Conservation (phyloP, 2,888 invertebrate genomes). For the Lissocephala sabroskyi region DNA sequence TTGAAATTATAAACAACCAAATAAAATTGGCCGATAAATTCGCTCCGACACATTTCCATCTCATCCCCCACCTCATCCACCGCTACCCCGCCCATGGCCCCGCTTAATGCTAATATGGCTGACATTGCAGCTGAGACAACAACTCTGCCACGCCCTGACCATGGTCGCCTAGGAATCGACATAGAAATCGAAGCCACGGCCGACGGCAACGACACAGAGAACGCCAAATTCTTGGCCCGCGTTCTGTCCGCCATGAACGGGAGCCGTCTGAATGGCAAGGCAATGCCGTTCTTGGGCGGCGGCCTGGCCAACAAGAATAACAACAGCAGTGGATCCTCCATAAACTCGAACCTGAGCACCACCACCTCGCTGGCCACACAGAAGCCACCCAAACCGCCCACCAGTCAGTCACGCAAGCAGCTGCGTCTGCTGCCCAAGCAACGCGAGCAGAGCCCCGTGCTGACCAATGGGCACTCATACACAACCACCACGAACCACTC, state of each 20-base stretch:
- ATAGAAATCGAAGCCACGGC: too few species aligned
- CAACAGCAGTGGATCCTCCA: slow-evolving; percentile 35
- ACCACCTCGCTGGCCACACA: slow-evolving; percentile 19
- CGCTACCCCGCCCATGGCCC: slow-evolving; percentile 45
- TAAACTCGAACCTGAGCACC: slow-evolving; percentile 35
- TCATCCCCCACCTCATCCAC: background rate
- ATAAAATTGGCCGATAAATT: slow-evolving; percentile 20
- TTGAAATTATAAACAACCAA: background rate
- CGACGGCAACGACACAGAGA: slow-evolving; percentile 8
- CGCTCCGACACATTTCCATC: slow-evolving; percentile 20
- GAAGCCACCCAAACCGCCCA: slow-evolving; percentile 67
- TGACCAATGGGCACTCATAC: slow-evolving; percentile 43
- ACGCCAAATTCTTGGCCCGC: slow-evolving; percentile 57
- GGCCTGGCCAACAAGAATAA: slow-evolving; percentile 19
- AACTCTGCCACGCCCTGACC: too few species aligned
- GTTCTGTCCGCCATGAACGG: slow-evolving; percentile 62
- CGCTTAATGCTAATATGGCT: slow-evolving; percentile 38
- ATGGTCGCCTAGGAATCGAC: too few species aligned
- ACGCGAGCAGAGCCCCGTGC: slow-evolving; percentile 54
- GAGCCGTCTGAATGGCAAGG: slow-evolving; percentile 24
- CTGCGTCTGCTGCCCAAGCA: slow-evolving; percentile 53
- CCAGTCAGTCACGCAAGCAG: slow-evolving; percentile 62
- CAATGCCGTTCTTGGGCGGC: background rate
- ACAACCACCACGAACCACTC: background rate
- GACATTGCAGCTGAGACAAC: slow-evolving; percentile 33